Conservation (phyloP, 1,140 invertebrate genomes). For the Drosophila orosa region DNA sequence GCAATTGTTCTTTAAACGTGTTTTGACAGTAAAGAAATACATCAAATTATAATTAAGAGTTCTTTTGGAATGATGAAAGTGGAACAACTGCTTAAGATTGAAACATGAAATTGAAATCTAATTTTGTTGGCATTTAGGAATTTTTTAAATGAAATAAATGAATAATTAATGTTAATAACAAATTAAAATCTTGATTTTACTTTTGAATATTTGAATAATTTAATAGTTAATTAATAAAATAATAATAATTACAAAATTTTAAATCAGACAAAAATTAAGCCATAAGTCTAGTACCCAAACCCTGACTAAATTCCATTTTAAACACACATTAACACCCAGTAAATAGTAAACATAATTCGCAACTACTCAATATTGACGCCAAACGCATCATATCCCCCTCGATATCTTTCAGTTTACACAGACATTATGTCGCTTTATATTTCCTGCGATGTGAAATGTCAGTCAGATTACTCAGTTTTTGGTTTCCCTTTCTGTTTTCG, state of each 20-base stretch:
- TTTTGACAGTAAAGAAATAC: neutral
- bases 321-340: neutral
- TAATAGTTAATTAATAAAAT: too few species aligned
- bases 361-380: slow-evolving; percentile 2
- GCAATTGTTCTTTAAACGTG: slow-evolving; percentile 1
- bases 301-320: neutral
- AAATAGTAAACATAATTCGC: slow-evolving; percentile 10
- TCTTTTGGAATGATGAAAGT: neutral
- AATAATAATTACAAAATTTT: too few species aligned
- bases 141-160: too few species aligned
- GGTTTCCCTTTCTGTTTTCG: slow-evolving; percentile 16
- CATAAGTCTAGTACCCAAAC: neutral
- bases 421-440: neutral
- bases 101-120: neutral
- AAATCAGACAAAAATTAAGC: neutral
- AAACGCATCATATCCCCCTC: neutral
- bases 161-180: too few species aligned
- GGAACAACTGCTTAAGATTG: neutral
- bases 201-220: too few species aligned
- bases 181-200: too few species aligned
- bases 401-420: neutral
- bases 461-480: slow-evolving; percentile 3
- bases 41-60: neutral
- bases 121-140: too few species aligned
- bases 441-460: neutral